A percentile compares a stretch with the other conserved stretches of the same genome.
Conservation (phyloP, 1,140 invertebrate species). For the Phthorimaea operculella region DNA sequence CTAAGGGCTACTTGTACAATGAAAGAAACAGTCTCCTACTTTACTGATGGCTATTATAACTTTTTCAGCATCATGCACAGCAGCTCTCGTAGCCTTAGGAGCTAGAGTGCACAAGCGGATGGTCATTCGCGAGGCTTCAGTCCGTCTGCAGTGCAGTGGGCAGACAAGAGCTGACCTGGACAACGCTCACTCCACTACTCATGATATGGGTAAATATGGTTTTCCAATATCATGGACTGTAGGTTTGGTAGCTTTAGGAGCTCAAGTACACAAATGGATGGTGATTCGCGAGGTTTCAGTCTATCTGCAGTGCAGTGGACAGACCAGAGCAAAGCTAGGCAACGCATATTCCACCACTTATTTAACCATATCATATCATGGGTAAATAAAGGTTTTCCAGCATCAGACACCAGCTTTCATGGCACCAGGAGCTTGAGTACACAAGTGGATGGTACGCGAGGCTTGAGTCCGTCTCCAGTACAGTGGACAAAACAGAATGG, state of each 20-base stretch:
- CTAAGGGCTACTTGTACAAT: too few species aligned
- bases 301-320: slow-evolving; percentile 38
- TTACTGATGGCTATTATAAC: too few species aligned
- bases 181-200: slow-evolving; percentile 53
- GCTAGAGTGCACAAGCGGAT: slow-evolving; percentile 55
- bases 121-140: slow-evolving; percentile 50
- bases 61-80: slow-evolving; percentile 38
- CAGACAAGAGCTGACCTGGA: slow-evolving; percentile 35
- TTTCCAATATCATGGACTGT: too few species aligned
- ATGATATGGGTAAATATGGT: slow-evolving; percentile 45
- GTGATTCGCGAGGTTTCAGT: slow-evolving; percentile 53
- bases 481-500: too few species aligned
- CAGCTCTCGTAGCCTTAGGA: slow-evolving; percentile 44
- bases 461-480: too few species aligned
- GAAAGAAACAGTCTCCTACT: too few species aligned
- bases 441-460: too few species aligned
- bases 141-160: slow-evolving; percentile 41
- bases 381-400: too few species aligned
- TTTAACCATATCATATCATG: too few species aligned
- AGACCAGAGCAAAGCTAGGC: slow-evolving; percentile 33
- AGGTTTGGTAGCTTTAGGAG: slow-evolving; percentile 44
- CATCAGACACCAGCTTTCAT: too few species aligned
- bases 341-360: slow-evolving; percentile 55
- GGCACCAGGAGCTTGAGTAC: too few species aligned
- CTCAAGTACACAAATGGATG: slow-evolving; percentile 53